Base-by-base conservation (phyloP, 2,113 vertebrate genomes). In the Syngnathus scovelli region DNA sequence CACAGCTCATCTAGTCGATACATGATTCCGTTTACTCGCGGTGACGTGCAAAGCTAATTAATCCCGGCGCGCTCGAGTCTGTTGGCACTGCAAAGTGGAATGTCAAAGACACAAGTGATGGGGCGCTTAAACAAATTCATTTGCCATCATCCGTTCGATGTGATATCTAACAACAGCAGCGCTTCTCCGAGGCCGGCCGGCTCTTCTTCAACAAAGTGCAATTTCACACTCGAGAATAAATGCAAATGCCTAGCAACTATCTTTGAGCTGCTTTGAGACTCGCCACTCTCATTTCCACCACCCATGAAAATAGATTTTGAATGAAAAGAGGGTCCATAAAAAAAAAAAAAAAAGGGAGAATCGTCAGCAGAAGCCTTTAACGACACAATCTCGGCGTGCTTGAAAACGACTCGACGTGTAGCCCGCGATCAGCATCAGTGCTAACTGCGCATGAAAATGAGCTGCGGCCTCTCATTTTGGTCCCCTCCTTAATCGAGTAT, bases 171-270 rank as follows among this genome's bases (percentile, higher is more conserved):
- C 59, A 62, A 1, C 59, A 41, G 59, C 39, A 62, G 21, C 21
- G 16, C 7, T 36, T 58, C 13, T 58, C 27, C 0, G 3, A 33
- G 21, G n/a, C 39, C 61, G 21, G n/a, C 39, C 61, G 39, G 41
- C 12, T 7, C 6, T 62, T 44, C 41, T 62, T 16, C 61, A 7
- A 27, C 39, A 62, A 44, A 62, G 41, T 44, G 41, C 61, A 62
- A 62, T 62, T 62, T 62, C 61, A 62, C 61, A 62, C 61, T 62
- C 41, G 61, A 44, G 61, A 62, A 62, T 3, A 44, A 44, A 62
- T 44, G 61, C 61, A 62, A 62, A 62, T 27, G 39, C 12, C n/a
- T 10, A 4, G 21, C 13, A 2, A 62, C 11, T 21, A 23, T 62
- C 41, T 62, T 60, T 39, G 4, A 19, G 58, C 36, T 19, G 58